phyloP scores from a whole-genome alignment of 2,888 invertebrate genomes.

The Drosophila picticornis region DNA sequence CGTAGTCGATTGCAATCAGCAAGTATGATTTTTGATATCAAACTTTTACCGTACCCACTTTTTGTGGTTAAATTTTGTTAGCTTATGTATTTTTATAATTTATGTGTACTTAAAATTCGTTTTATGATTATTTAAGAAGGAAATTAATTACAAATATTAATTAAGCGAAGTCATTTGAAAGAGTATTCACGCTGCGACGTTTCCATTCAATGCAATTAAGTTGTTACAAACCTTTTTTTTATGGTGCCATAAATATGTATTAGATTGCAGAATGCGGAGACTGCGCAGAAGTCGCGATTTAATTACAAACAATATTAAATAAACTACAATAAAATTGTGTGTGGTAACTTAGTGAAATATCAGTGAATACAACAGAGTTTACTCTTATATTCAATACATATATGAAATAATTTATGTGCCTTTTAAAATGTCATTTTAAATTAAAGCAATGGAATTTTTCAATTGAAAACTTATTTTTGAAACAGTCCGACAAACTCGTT shows the following conservation, averaged over 20 bases:
- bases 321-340: slow-evolving; percentile 30
- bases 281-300: neutral
- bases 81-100: neutral
- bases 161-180: neutral
- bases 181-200: neutral
- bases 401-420: neutral
- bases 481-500: neutral
- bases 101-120: neutral
- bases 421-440: neutral
- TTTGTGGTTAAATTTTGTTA: neutral
- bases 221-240: slow-evolving; percentile 2
- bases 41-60: neutral
- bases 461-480: slow-evolving; percentile 1
- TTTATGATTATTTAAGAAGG: neutral
- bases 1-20: neutral
- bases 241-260: slow-evolving; percentile 49
- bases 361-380: neutral
- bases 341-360: neutral
- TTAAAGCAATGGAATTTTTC: neutral
- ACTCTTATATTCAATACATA: neutral
- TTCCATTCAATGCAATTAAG: neutral
- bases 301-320: slow-evolving; percentile 38
- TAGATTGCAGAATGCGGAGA: slow-evolving; percentile 21
- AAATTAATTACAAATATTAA: too few relatives aligned
- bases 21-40: neutral